phyloP scores from a whole-genome alignment of 2,797 vertebrate genomes.

The Manis crassicaudata region DNA sequence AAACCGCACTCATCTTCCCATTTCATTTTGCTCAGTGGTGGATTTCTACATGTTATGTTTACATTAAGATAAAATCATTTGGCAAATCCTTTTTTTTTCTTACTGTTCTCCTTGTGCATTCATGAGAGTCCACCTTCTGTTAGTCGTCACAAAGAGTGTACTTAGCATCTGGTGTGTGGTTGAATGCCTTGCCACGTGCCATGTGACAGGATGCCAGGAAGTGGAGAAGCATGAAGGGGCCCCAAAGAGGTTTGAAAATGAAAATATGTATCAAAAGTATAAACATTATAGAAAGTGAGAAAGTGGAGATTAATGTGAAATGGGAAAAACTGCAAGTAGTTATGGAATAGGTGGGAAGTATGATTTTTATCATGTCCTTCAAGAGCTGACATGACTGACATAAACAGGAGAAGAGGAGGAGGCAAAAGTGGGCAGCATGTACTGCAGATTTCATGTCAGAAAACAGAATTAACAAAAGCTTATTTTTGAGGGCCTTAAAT shows the following conservation, averaged over 20 bases:
- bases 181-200: neutral
- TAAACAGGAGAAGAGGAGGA: neutral
- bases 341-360: neutral
- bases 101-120: neutral
- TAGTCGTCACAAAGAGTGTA: neutral
- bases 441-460: neutral
- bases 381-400: neutral
- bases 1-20: neutral
- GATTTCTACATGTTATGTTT: neutral
- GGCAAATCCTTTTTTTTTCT: neutral
- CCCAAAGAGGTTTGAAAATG: neutral
- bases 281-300: neutral
- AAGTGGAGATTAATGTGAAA: neutral
- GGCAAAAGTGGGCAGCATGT: neutral
- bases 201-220: neutral
- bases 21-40: neutral
- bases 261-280: neutral
- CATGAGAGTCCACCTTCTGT: neutral
- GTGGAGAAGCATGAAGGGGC: neutral
- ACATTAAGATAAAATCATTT: neutral
- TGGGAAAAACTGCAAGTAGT: neutral
- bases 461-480: neutral
- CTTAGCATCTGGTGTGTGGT: rapidly evolving
- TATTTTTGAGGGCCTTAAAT: neutral
- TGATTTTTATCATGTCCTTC: neutral